Percentiles rank a stretch among this genome's conserved stretches.
phyloP scores from a whole-genome alignment of 2,888 invertebrate species.

The Agrochola lota region DNA sequence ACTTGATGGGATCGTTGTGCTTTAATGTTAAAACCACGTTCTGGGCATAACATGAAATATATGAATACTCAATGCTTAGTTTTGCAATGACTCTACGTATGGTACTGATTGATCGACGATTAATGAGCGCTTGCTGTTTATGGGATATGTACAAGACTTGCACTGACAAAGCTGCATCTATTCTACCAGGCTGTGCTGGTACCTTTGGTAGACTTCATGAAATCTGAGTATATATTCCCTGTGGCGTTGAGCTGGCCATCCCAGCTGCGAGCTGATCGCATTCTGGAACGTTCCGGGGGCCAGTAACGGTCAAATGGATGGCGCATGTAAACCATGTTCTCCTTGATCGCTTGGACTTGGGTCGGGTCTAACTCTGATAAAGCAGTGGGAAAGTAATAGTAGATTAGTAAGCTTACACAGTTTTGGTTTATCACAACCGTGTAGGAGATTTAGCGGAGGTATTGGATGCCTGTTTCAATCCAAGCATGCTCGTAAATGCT shows the following conservation, averaged over 20 bases:
- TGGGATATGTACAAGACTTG: conserved; percentile 57
- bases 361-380: conserved; percentile 86
- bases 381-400: conserved; percentile 76
- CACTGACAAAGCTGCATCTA: conserved; percentile 71
- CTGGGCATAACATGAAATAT: conserved; percentile 25
- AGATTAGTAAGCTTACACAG: conserved; percentile 79
- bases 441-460: conserved; percentile 31
- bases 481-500: conserved; percentile 22
- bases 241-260: conserved; percentile 82
- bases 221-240: conserved; percentile 80
- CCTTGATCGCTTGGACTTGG: conserved; percentile 86
- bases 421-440: conserved; percentile 28
- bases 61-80: conserved; percentile 16
- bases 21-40: conserved; percentile 13
- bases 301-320: conserved; percentile 84
- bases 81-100: conserved; percentile 20
- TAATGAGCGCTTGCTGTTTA: conserved; percentile 29
- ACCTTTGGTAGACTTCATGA: conserved; percentile 86
- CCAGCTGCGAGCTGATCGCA: conserved; percentile 80
- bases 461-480: conserved; percentile 31
- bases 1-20: not conserved
- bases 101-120: conserved; percentile 31
- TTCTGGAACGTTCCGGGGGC: conserved; percentile 80
- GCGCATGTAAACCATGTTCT: conserved; percentile 81
- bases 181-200: conserved; percentile 76